A percentile compares a stretch with the other conserved stretches of the same genome.
Conservation (phyloP, 2,888 invertebrate species). For the Ichneumoninae sp. region DNA sequence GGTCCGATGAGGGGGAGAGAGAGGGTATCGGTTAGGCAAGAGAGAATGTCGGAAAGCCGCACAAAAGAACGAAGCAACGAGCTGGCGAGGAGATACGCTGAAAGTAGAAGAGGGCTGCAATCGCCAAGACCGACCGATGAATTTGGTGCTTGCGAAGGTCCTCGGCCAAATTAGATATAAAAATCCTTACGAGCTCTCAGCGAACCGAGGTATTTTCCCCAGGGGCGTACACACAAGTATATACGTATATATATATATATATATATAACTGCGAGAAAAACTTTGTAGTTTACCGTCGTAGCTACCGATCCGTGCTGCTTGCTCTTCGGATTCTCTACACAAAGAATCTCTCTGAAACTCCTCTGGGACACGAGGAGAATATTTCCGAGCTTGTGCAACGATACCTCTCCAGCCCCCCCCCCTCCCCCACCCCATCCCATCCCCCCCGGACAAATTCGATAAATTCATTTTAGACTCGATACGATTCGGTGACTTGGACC, state of each 20-base stretch:
- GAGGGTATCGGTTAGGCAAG: slow-evolving; percentile 1
- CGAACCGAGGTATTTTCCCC: background rate
- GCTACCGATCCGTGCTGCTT: slow-evolving; percentile 22
- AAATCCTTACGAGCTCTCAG: slow-evolving; percentile 20
- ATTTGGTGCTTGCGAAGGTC: slow-evolving; percentile 22
- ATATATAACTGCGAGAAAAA: slow-evolving; percentile 10
- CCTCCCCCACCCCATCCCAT: background rate
- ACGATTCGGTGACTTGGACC: background rate
- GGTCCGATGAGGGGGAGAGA: background rate
- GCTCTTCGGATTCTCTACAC: slow-evolving; percentile 2
- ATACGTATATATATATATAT: background rate
- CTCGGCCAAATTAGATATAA: slow-evolving; percentile 33
- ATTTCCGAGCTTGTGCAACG: slow-evolving; percentile 9
- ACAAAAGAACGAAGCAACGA: slow-evolving; percentile 18
- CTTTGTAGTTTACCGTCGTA: slow-evolving; percentile 16
- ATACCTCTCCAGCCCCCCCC: background rate
- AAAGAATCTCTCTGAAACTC: slow-evolving; percentile 4
- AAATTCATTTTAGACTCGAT: slow-evolving; percentile 12
- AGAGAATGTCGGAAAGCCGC: slow-evolving; percentile 17
- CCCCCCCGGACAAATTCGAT: background rate
- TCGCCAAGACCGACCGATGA: slow-evolving; percentile 17
- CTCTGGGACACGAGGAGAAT: slow-evolving; percentile 17
- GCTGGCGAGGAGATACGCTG: background rate
- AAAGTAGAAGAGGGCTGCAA: slow-evolving; percentile 22
- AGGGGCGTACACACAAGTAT: background rate